Base-by-base conservation (phyloP, 2,888 invertebrate species). In the Glomeris marginata region DNA sequence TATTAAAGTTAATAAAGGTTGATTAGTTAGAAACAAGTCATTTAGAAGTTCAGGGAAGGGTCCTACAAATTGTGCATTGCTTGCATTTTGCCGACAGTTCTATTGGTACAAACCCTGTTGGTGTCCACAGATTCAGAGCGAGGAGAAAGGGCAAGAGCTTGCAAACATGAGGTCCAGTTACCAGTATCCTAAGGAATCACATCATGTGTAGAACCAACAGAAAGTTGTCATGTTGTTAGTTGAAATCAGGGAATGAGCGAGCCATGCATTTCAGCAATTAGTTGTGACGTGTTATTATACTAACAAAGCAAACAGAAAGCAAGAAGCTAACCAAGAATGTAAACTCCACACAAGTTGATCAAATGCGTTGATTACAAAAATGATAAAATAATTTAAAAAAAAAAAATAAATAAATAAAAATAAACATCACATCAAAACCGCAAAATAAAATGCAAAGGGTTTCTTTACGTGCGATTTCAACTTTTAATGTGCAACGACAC, bases 81-180 rank as follows among this genome's bases (percentile, higher is more conserved):
- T n/a, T n/a, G n/a, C n/a, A 33, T 41, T 11, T 21, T 28, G 28
- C 8, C 4, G 4, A 28, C 3, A 28, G 28, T 5, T 28, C 8
- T 28, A 28, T 8, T 5, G 28, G 8, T 38, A 55, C 65, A 63
- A 61, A 68, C 68, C 60, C 65, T 59, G 51, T 61, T 55, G 11
- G 54, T 60, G 43, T 66, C 64, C 33, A 63, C 62, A 34, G 63
- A 66, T 59, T 74, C 74, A 41, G 68, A 56, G 48, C 56, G 45
- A 13, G 73, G 72, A 35, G 73, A 73, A 52, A 74, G 63, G 35
- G 74, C 72, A 37, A 74, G 62, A 15, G 73, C 73, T 60, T 73
- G 73, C 49, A 74, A 63, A 66, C 69, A 60, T 69, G 71, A 59
- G 66, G 54, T 73, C 74, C 74, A 74, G 51, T 66, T 63, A 53